These are phyloP conservation scores for Lasioglossum baleicum DNA, from an alignment of 1,140 invertebrate genomes.

Conservation along the genomic window DNA sequence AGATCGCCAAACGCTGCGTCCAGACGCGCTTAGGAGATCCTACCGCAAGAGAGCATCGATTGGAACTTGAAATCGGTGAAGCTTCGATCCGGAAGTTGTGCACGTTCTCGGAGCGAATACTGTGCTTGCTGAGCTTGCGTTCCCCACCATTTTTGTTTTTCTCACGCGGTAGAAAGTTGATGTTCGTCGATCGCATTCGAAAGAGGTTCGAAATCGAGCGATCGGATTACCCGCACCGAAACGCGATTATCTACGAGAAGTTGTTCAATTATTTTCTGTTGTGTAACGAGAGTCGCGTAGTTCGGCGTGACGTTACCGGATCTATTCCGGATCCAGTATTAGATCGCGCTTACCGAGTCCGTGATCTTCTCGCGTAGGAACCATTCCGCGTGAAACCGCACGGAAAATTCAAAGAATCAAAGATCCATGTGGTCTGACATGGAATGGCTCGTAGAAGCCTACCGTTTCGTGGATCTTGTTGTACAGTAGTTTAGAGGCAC, in stretches of 20 bases:
- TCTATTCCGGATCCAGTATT: constrained; percentile 30
- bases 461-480: constrained; percentile 49
- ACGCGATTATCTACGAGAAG: constrained; percentile 6
- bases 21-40: no score
- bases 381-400: no score
- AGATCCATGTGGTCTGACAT: no score
- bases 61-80: no score
- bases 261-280: neutral
- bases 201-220: neutral
- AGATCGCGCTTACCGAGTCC: constrained; percentile 13
- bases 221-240: neutral
- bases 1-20: no score
- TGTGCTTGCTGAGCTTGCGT: constrained; percentile 4
- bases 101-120: no score
- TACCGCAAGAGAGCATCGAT: no score
- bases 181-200: neutral
- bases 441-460: constrained; percentile 4
- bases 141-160: constrained; percentile 35
- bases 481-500: constrained; percentile 56
- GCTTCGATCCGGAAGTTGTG: no score
- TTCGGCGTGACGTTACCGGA: constrained; percentile 37
- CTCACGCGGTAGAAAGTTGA: neutral
- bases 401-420: no score
- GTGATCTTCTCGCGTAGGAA: constrained; percentile 26
- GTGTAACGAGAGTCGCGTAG: constrained; percentile 5